Base-by-base conservation (phyloP, 2,888 invertebrate species). In the Balanococcus diminutus region DNA sequence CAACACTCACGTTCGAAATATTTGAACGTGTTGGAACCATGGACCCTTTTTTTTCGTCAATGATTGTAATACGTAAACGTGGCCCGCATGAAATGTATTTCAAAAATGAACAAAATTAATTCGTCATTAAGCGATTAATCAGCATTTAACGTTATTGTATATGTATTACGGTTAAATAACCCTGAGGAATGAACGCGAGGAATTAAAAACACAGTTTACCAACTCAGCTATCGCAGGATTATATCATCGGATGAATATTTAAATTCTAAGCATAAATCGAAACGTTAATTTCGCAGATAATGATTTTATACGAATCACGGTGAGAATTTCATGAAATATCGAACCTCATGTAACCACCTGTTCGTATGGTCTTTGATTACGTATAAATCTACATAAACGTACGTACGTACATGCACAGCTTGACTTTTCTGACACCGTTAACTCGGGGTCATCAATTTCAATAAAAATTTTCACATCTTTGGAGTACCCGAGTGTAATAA, bases 401-500 rank as follows among this genome's bases (percentile, higher is more conserved):
- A 46, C 3, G 36, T 36, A 36, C 42, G 14, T 36, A 11, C 56
- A 56, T 56, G 56, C 56, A 22, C 56, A 22, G 56, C 22, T 22
- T 56, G 56, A 56, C 56, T 56, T 56, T 56, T 56, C 22, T 56
- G 56, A 56, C 56, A 56, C 56, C 56, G 56, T 56, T 56, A 56
- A 22, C 56, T 56, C 22, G 56, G 56, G 56, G 56, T 56, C 56
- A 56, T 22, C 56, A 22, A 56, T 56, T n/a, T 19, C 19, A 8
- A 8, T 56, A 56, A 56, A 56, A 22, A 22, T n/a, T 19, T 22
- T 56, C 22, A 56, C 19, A 56, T 56, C 56, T 56, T 22, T 56
- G 6, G n/a, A 46, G n/a, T n/a, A 46, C n/a, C n/a, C n/a, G n/a
- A n/a, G 56, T 56, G 22, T 56, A 22, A 9, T 19, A n/a, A n/a